These are phyloP conservation scores for Epirrita christyi DNA, from an alignment of 2,888 invertebrate genomes.

Conservation along the genomic window DNA sequence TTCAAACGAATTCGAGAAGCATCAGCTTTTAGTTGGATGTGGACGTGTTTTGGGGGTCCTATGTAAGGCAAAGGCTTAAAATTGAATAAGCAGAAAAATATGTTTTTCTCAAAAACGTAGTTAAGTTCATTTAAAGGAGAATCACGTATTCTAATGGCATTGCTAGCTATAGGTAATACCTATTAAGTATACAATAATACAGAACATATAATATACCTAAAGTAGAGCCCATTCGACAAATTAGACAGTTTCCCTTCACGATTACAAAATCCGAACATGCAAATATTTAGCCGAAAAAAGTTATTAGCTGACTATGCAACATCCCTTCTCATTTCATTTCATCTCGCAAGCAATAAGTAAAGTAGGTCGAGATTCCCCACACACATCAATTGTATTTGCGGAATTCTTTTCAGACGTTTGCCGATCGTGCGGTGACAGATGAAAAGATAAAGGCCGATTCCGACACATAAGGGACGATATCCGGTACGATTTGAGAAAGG, in stretches of 20 bases:
- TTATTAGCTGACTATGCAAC: not conserved
- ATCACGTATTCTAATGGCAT: too few relatives aligned
- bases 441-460: slow-evolving; percentile 12
- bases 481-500: not conserved
- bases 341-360: slow-evolving; percentile 35
- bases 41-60: not conserved
- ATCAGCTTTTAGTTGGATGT: slow-evolving; percentile 2
- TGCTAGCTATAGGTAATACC: too few relatives aligned
- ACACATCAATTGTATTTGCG: slow-evolving; percentile 50
- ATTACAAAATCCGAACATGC: not conserved
- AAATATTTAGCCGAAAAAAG: not conserved
- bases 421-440: slow-evolving; percentile 11
- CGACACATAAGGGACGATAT: slow-evolving; percentile 1
- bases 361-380: slow-evolving; percentile 37
- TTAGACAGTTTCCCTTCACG: too few relatives aligned
- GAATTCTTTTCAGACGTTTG: slow-evolving; percentile 24
- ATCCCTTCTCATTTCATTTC: slow-evolving; percentile 9
- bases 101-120: not conserved
- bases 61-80: not conserved
- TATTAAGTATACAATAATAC: too few relatives aligned
- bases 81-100: not conserved
- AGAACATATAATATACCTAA: too few relatives aligned
- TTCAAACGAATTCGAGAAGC: slow-evolving; percentile 1
- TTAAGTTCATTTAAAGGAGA: too few relatives aligned
- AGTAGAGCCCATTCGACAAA: too few relatives aligned